phyloP scores from a whole-genome alignment of 1,140 invertebrate species.

The Drosophila equinoxialis region DNA sequence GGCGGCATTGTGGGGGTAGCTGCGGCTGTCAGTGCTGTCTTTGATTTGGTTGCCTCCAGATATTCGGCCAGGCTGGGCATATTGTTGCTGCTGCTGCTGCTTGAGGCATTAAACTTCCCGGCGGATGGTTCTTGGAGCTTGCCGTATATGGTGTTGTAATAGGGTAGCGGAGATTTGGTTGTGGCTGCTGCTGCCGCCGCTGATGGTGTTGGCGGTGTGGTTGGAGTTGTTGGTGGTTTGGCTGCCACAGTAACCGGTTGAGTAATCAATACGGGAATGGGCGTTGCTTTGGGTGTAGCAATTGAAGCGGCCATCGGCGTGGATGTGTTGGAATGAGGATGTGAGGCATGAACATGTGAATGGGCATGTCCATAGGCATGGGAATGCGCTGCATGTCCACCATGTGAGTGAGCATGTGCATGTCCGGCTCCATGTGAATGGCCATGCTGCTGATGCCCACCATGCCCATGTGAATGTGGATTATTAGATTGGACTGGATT shows the following conservation, averaged over 20 bases:
- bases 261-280: constrained; percentile 45
- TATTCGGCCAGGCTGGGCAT: constrained; percentile 68
- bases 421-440: background rate
- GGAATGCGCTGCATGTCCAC: background rate
- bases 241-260: constrained; percentile 30
- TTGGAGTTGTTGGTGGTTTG: background rate
- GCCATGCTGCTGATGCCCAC: background rate
- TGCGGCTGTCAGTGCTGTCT: constrained; percentile 15
- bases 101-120: background rate
- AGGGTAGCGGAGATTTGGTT: constrained; percentile 51
- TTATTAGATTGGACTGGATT: background rate
- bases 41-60: constrained; percentile 58
- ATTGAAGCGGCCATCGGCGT: background rate
- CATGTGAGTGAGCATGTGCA: background rate
- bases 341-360: background rate
- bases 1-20: background rate
- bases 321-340: background rate
- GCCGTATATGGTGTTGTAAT: constrained; percentile 79
- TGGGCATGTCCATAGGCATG: background rate
- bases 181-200: constrained; percentile 11
- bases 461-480: background rate
- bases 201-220: constrained; percentile 2
- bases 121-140: constrained; percentile 62
- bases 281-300: constrained; percentile 36
- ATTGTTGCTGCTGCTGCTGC: constrained; percentile 25